Evolutionary conservation across 2,113 vertebrate genomes (phyloP).

Genomic region (Tauraco erythrolophus): DNA sequence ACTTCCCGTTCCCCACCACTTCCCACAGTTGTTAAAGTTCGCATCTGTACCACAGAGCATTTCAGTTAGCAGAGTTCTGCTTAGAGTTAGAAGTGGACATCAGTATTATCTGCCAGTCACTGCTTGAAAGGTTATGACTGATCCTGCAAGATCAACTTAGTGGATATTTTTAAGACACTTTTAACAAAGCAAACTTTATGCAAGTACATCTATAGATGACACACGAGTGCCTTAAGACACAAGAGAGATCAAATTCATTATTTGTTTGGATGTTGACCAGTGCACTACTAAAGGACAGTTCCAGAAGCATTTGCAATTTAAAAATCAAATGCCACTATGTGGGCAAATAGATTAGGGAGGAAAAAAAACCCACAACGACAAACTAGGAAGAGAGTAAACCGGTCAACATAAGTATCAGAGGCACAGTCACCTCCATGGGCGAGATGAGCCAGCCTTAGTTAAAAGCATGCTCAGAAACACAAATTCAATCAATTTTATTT

Average conservation of each 20-base stretch:
- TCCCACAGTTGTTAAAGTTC: background rate
- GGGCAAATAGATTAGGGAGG: background rate
- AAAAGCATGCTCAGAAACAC: background rate
- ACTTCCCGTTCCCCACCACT: background rate
- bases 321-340: background rate
- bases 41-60: too few species aligned
- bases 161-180: background rate
- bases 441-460: background rate
- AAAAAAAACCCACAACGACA: background rate
- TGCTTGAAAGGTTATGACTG: background rate
- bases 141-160: background rate
- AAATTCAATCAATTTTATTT: background rate
- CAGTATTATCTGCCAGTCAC: background rate
- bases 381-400: background rate
- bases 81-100: background rate
- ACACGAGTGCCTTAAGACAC: background rate
- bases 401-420: background rate
- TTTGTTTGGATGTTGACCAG: background rate
- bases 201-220: background rate
- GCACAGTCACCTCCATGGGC: rapidly evolving
- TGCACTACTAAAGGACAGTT: background rate
- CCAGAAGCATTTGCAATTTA: background rate
- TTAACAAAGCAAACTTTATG: background rate
- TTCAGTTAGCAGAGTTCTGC: background rate
- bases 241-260: background rate